Percentiles rank a stretch among this genome's conserved stretches.
These are phyloP conservation scores for Bothrops jararaca DNA, from an alignment of 2,113 vertebrate genomes.

Conservation along the genomic window DNA sequence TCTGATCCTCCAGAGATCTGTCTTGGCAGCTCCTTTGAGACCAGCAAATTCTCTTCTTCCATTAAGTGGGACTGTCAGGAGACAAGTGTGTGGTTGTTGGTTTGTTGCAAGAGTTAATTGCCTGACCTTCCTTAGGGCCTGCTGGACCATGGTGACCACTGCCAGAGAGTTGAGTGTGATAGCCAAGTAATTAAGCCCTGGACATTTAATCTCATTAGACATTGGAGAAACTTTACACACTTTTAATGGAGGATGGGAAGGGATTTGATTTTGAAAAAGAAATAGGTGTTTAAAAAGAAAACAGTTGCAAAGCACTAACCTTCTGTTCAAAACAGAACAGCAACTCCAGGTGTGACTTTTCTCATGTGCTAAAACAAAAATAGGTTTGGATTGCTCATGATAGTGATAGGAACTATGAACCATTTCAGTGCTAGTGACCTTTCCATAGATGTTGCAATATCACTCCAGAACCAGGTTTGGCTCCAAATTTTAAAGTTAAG, in stretches of 20 bases:
- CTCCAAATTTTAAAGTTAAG: too few species aligned
- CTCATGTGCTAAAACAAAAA: too few species aligned
- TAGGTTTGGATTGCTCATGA: too few species aligned
- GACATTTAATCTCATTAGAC: not conserved
- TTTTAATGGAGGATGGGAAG: not conserved
- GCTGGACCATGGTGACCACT: rapidly evolving
- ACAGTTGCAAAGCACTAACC: too few species aligned
- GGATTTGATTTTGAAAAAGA: too few species aligned
- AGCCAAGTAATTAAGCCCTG: conserved; percentile 13
- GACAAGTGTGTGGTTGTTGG: not conserved
- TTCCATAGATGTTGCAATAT: too few species aligned
- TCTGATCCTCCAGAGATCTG: not conserved
- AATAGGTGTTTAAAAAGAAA: too few species aligned
- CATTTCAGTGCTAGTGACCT: too few species aligned
- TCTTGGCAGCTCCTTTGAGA: not conserved
- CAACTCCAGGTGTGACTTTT: too few species aligned
- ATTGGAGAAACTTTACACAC: rapidly evolving
- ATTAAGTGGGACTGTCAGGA: not conserved
- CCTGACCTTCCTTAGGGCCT: not conserved
- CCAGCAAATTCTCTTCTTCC: rapidly evolving
- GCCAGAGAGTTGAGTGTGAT: rapidly evolving
- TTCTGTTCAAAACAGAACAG: too few species aligned
- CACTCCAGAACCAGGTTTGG: too few species aligned
- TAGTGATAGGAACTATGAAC: too few species aligned
- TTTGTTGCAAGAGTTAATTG: conserved; percentile 17